A percentile compares a stretch with the other conserved stretches of the same genome.
Conservation (phyloP, 2,888 invertebrate genomes). For the Melanophora roralis region DNA sequence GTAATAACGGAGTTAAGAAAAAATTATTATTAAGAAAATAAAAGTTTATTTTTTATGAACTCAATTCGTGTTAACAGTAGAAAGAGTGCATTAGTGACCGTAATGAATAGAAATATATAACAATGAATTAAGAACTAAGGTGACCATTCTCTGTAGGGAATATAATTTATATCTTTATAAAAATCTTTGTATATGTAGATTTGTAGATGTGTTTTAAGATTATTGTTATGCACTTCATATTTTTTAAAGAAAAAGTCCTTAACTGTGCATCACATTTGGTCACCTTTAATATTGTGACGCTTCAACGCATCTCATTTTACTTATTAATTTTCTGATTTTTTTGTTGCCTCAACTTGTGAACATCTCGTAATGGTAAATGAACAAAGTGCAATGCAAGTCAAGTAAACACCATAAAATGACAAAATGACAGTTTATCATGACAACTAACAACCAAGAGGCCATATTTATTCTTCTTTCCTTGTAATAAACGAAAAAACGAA, state of each 20-base stretch:
- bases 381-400: constrained; percentile 56
- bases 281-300: constrained; percentile 44
- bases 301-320: constrained; percentile 45
- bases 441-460: constrained; percentile 46
- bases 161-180: too few species aligned
- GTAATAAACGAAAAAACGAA: too few species aligned
- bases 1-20: constrained; percentile 24
- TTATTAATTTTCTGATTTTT: constrained; percentile 2
- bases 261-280: not conserved
- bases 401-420: constrained; percentile 64
- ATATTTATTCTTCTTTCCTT: constrained; percentile 18
- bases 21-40: not conserved
- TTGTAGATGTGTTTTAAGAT: too few species aligned
- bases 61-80: not conserved
- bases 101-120: constrained; percentile 11
- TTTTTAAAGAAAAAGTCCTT: too few species aligned
- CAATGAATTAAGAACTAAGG: not conserved
- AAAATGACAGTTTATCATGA: constrained; percentile 57
- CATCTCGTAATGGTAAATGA: constrained; percentile 42
- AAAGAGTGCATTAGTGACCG: not conserved
- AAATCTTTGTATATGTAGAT: too few species aligned
- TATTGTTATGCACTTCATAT: too few species aligned
- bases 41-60: constrained; percentile 17
- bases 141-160: too few species aligned
- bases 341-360: not conserved